Base-by-base conservation (phyloP, 2,113 vertebrate genomes). In the Muscicapa adusta region DNA sequence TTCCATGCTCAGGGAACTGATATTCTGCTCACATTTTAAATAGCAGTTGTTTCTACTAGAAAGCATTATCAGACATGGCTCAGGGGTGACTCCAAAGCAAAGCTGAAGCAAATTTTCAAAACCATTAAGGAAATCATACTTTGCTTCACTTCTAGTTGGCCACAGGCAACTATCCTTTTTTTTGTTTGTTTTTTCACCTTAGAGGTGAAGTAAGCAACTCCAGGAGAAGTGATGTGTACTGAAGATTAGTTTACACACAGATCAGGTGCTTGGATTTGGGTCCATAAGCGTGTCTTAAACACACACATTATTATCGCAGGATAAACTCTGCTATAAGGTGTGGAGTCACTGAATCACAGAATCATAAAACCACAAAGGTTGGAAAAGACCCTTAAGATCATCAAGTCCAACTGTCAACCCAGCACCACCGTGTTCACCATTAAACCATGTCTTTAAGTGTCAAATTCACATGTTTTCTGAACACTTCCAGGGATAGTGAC, bases 361-460 rank as follows among this genome's bases (percentile, higher is more conserved):
- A 33, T 34, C 25, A 26, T 26, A 50, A 42, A 31, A 50, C 24
- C 6, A 4, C 60, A n/a, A 20, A n/a, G 19, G 10, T 9, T 38
- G 19, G 16, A 74, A 74, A 81, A 74, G 9, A 58, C 1, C 12
- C 57, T 65, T 33, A 57, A 43, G 23, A n/a, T 38, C 15, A 58
- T n/a, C 0, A 3, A 60, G 33, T 33, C 12, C 33, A 38, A 3
- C 36, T 51, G 9, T 36, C 58, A 33, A 38, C 1, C 3, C 23
- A 43, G 4, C 5, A 60, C 8, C 12, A 29, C 4, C 33, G 17
- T 29, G 36, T 11, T 58, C 13, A n/a, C 10, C 16, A 45, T n/a
- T 29, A 60, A 38, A 38, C 3, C 7, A 13, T 17, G 8, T 17
- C 9, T 33, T 80, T 14, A 38, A 51, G 12, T 58, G 43, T 5